These are phyloP conservation scores for Micronycteris hirsuta DNA, from an alignment of 2,113 vertebrate genomes.

Conservation along the genomic window DNA sequence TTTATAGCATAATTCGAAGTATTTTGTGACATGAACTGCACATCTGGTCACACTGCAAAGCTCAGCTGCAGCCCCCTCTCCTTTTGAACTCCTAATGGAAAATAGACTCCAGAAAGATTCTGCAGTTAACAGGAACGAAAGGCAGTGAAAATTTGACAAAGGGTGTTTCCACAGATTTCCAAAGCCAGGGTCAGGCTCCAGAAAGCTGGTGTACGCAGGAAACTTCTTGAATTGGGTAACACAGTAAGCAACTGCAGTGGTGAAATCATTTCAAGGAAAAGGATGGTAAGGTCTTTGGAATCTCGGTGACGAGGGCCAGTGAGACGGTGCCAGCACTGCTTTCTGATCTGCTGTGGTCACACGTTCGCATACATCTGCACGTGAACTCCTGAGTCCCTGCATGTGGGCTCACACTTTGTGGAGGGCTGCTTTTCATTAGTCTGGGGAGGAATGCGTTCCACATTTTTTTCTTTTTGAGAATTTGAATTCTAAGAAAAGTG, in stretches of 20 bases:
- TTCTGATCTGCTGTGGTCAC: constrained; percentile 8
- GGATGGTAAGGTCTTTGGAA: not conserved
- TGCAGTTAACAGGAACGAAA: constrained; percentile 31
- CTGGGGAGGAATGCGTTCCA: constrained; percentile 50
- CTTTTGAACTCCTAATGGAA: constrained; percentile 68
- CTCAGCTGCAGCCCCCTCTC: constrained; percentile 71
- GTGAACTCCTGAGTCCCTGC: constrained; percentile 15
- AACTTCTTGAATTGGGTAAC: not conserved
- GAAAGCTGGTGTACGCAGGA: not conserved
- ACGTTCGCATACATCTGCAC: not conserved
- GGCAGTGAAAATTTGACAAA: not conserved
- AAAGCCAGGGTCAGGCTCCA: not conserved
- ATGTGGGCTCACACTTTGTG: constrained; percentile 17
- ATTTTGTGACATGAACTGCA: constrained; percentile 59
- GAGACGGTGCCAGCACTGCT: not conserved
- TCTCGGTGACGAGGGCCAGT: not conserved
- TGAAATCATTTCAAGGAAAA: not conserved
- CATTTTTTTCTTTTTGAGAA: not conserved
- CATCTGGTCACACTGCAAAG: constrained; percentile 76
- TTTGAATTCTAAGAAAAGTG: constrained; percentile 31
- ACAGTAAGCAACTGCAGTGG: not conserved
- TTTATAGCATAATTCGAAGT: constrained; percentile 75
- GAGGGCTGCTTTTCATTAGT: constrained; percentile 60
- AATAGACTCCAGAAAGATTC: constrained; percentile 68
- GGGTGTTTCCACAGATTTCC: not conserved